These are phyloP conservation scores for Sabatieria punctata DNA, from an alignment of 2,888 invertebrate species.

Conservation along the genomic window DNA sequence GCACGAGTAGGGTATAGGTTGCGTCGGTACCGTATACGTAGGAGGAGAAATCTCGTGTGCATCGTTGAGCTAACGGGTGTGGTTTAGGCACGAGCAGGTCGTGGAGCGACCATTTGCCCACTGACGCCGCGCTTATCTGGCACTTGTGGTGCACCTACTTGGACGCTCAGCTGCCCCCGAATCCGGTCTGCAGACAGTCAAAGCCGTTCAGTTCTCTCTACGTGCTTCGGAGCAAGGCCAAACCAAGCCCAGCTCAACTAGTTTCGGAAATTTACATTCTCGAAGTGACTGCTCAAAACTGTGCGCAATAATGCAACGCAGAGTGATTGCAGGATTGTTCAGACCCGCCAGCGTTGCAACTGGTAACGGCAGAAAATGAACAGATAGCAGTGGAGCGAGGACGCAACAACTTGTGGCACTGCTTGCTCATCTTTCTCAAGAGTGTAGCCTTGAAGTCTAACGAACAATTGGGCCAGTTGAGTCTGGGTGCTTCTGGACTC, in stretches of 20 bases:
- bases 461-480: conserved; percentile 54
- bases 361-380: conserved; percentile 44
- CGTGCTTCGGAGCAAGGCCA: conserved; percentile 32
- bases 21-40: too few relatives aligned
- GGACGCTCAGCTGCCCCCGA: conserved; percentile 52
- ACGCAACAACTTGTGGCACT: conserved; percentile 70
- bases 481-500: conserved; percentile 58
- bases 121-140: conserved; percentile 68
- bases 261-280: too few relatives aligned
- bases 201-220: not conserved
- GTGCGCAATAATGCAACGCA: too few relatives aligned
- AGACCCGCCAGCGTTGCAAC: conserved; percentile 55
- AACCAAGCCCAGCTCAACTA: too few relatives aligned
- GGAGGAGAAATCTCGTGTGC: too few relatives aligned
- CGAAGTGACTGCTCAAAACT: too few relatives aligned
- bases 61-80: too few relatives aligned
- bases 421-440: conserved; percentile 60
- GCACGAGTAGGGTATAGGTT: too few relatives aligned
- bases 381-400: conserved; percentile 54
- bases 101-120: conserved; percentile 64
- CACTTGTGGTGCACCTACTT: conserved; percentile 66
- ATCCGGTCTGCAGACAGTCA: conserved; percentile 11
- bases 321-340: too few relatives aligned
- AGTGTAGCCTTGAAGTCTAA: conserved; percentile 53
- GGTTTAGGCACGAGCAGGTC: conserved; percentile 52